Evolutionary conservation across 2,888 invertebrate species (phyloP), one percentile per base, ranked within the genome.

Genomic region (Aradus depressus): DNA sequence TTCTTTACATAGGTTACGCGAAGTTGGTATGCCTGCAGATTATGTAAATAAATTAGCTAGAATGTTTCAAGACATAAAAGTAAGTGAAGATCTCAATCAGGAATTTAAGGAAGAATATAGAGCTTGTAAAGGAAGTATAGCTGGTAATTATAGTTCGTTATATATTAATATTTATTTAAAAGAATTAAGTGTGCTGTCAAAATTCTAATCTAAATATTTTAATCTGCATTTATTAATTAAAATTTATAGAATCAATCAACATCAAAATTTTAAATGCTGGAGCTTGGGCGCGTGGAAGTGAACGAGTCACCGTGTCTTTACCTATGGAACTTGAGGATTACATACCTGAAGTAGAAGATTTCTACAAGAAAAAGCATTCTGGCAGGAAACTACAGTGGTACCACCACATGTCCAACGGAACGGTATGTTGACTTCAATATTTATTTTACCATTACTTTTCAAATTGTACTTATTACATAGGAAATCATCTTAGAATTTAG

Each of bases 21-120:
- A 97, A 70, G 92, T 95, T 14, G 98, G 98, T 25, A 98, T 99
- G 97, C 98, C 98, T 3, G 96, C 97, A 0, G 98, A 99, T 70
- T 96, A 92, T 72, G 95, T 98, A 16, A 97, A 96, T 73, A 96
- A 97, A 70, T 72, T 98, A 63, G 93, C 92, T 6, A 75, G 97
- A 59, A 99, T 98, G 98, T 90, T 90, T 69, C 90, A 91, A 74
- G 98, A 98, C 68, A 90, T 99, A 60, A 97, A 98, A 77, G 91
- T 80, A 37, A 95, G 93, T 66, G 92, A 95, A 70, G 97, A 97
- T 73, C 75, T 98, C 53, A 96, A 96, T 72, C 79, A 83, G 60
- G 88, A 90, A 65, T 97, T 98, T 68, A 82, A 81, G 64, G 77
- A 79, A 59, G 72, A 74, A 56, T 75, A 75, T 60, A 78, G 91